phyloP scores from a whole-genome alignment of 2,113 vertebrate genomes.

The Todiramphus saurophagus region DNA sequence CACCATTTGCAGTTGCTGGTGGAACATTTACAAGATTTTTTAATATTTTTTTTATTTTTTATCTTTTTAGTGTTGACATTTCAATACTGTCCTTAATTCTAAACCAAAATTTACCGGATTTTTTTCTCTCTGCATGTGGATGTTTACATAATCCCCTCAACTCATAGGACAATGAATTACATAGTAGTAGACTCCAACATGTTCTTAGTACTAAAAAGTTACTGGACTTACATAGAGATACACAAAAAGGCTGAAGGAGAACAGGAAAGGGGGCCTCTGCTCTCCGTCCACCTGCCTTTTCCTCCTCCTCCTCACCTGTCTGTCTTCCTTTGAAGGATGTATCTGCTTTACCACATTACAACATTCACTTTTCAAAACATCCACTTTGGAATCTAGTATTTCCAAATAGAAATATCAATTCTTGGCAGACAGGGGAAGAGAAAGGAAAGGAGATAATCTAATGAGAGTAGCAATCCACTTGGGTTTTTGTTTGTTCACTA shows the following conservation, averaged over 20 bases:
- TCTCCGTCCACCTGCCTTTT: not conserved
- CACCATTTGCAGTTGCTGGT: not conserved
- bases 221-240: not conserved
- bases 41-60: not conserved
- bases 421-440: not conserved
- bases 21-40: not conserved
- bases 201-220: not conserved
- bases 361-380: not conserved
- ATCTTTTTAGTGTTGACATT: not conserved
- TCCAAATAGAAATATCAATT: slow-evolving; percentile 14
- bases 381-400: not conserved
- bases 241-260: not conserved
- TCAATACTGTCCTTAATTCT: not conserved
- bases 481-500: not conserved
- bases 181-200: not conserved
- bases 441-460: not conserved
- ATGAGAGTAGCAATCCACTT: not conserved
- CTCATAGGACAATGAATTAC: not conserved
- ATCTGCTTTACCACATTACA: not conserved
- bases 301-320: not conserved
- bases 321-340: not conserved
- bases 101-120: not conserved
- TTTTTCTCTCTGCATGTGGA: not conserved
- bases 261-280: not conserved
- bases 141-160: not conserved